phyloP scores from a whole-genome alignment of 1,140 invertebrate species.

The Rhagoletis pomonella region DNA sequence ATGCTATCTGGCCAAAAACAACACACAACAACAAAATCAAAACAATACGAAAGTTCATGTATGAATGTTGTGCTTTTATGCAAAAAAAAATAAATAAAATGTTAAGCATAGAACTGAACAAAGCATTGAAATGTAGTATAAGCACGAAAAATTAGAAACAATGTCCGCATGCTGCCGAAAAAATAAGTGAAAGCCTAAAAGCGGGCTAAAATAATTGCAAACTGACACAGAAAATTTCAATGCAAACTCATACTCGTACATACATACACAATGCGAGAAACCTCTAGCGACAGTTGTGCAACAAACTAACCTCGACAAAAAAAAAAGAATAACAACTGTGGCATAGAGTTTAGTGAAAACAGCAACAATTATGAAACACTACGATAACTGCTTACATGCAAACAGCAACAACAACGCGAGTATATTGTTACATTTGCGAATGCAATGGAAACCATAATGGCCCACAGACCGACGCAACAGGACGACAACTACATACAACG shows the following conservation, averaged over 20 bases:
- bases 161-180: not conserved
- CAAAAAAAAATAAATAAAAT: not conserved
- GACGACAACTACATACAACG: not conserved
- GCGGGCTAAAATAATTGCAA: slow-evolving; percentile 32
- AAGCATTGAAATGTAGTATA: not conserved
- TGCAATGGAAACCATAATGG: slow-evolving; percentile 4
- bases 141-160: not conserved
- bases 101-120: not conserved
- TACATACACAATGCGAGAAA: not conserved
- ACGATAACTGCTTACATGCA: not conserved
- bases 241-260: not conserved
- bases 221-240: slow-evolving; percentile 41
- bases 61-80: not conserved
- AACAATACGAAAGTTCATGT: not conserved
- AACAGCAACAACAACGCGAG: not conserved
- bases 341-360: not conserved
- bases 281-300: not conserved
- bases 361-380: not conserved
- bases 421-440: not conserved
- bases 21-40: not conserved
- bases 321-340: not conserved
- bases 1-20: not conserved
- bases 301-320: not conserved
- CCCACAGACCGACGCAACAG: slow-evolving; percentile 9
- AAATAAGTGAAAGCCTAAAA: not conserved